A percentile compares a stretch with the other conserved stretches of the same genome.
Evolutionary conservation across 2,888 invertebrate species (phyloP).

Genomic region (Ypsolopha scabrella): DNA sequence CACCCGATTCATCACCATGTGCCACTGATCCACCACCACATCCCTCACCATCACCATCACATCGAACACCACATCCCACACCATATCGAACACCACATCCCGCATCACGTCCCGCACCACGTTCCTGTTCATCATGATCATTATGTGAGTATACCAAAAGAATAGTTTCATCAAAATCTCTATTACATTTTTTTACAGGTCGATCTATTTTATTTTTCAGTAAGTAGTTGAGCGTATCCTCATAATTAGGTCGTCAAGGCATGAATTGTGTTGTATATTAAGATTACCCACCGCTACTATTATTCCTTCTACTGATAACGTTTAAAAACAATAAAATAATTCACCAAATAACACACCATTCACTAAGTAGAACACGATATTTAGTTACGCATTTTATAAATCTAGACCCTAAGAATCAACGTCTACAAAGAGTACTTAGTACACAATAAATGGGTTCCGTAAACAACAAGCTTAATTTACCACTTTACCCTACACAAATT

Average conservation of each 20-base stretch:
- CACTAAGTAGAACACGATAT: too few relatives aligned
- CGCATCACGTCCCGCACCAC: slow-evolving; percentile 17
- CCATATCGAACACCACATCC: slow-evolving; percentile 23
- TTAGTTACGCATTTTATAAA: too few relatives aligned
- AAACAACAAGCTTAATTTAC: too few relatives aligned
- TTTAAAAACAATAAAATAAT: too few relatives aligned
- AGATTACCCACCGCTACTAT: too few relatives aligned
- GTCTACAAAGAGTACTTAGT: too few relatives aligned
- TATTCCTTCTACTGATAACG: too few relatives aligned
- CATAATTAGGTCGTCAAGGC: background rate
- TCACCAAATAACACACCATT: too few relatives aligned
- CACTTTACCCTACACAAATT: too few relatives aligned
- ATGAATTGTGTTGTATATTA: too few relatives aligned
- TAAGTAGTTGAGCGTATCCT: background rate
- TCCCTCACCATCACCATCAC: slow-evolving; percentile 29
- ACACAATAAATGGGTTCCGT: too few relatives aligned
- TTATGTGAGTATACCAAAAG: slow-evolving; percentile 37
- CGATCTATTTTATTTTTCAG: background rate
- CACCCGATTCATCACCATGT: slow-evolving; percentile 20
- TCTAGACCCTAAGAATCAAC: too few relatives aligned
- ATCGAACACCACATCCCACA: slow-evolving; percentile 12
- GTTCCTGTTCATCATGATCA: slow-evolving; percentile 36
- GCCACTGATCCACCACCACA: slow-evolving; percentile 27
- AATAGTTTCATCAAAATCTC: background rate
- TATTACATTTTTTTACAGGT: background rate